phyloP scores from a whole-genome alignment of 1,140 invertebrate species.

The Drosophila murphyi region DNA sequence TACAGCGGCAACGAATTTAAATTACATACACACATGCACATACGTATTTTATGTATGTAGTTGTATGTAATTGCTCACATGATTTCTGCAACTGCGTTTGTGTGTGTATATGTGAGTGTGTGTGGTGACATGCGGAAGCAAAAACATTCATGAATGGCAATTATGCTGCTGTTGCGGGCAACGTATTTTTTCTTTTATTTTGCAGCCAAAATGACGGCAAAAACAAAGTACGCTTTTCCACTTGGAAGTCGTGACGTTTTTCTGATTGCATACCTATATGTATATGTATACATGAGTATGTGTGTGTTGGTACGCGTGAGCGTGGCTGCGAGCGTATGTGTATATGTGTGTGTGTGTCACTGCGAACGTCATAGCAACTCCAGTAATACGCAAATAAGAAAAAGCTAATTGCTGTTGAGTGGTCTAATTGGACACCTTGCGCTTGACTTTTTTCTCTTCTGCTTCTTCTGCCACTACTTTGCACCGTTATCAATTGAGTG shows the following conservation, averaged over 20 bases:
- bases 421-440: constrained; percentile 78
- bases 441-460: constrained; percentile 52
- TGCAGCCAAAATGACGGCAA: constrained; percentile 51
- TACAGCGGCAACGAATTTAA: constrained; percentile 19
- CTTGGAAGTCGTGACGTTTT: constrained; percentile 81
- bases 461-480: constrained; percentile 26
- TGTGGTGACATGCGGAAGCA: constrained; percentile 70
- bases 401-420: constrained; percentile 77
- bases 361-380: constrained; percentile 75
- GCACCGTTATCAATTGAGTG: constrained; percentile 70
- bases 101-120: constrained; percentile 6
- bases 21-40: constrained; percentile 15
- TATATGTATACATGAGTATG: constrained; percentile 1
- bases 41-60: neutral
- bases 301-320: constrained; percentile 46
- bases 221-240: constrained; percentile 75
- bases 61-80: constrained; percentile 33
- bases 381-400: constrained; percentile 77
- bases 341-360: constrained; percentile 38
- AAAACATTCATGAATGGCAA: constrained; percentile 78
- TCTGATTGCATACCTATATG: constrained; percentile 50
- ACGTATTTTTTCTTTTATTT: constrained; percentile 60
- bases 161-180: constrained; percentile 64
- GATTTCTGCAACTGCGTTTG: constrained; percentile 23
- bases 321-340: constrained; percentile 9